Conservation (phyloP, 2,888 invertebrate species). For the Coremacera marginata region DNA sequence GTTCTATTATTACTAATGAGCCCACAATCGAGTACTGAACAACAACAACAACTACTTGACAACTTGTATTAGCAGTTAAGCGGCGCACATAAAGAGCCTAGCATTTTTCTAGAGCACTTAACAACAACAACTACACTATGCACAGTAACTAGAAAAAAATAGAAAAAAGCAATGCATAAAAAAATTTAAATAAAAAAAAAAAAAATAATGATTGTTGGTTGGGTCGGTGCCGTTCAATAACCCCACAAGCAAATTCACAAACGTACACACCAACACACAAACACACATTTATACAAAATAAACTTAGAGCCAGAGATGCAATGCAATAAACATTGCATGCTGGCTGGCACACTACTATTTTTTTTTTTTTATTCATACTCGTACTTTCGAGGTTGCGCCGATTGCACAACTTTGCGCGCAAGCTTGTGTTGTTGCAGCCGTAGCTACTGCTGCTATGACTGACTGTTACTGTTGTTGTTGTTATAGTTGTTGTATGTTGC, state of each 20-base stretch:
- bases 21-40: constrained; percentile 4
- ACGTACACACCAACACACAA: constrained; percentile 3
- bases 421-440: constrained; percentile 10
- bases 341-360: not conserved
- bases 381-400: constrained; percentile 36
- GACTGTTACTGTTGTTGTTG: too few species aligned
- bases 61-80: constrained; percentile 5
- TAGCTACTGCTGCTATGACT: not conserved
- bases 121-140: constrained; percentile 1
- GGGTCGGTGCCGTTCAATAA: constrained; percentile 68
- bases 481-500: constrained; percentile 23
- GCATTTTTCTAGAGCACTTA: constrained; percentile 26
- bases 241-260: constrained; percentile 44
- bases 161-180: not conserved
- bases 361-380: constrained; percentile 7
- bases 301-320: not conserved
- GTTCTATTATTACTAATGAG: constrained; percentile 31
- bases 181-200: not conserved
- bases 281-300: constrained; percentile 1
- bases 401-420: constrained; percentile 32
- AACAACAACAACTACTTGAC: constrained; percentile 3
- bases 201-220: constrained; percentile 54
- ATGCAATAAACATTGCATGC: constrained; percentile 27
- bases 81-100: constrained; percentile 25
- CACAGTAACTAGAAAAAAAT: not conserved